A percentile compares a stretch with the other conserved stretches of the same genome.
These are phyloP conservation scores for Lucifuga dentata DNA, from an alignment of 2,113 vertebrate genomes.

Conservation along the genomic window DNA sequence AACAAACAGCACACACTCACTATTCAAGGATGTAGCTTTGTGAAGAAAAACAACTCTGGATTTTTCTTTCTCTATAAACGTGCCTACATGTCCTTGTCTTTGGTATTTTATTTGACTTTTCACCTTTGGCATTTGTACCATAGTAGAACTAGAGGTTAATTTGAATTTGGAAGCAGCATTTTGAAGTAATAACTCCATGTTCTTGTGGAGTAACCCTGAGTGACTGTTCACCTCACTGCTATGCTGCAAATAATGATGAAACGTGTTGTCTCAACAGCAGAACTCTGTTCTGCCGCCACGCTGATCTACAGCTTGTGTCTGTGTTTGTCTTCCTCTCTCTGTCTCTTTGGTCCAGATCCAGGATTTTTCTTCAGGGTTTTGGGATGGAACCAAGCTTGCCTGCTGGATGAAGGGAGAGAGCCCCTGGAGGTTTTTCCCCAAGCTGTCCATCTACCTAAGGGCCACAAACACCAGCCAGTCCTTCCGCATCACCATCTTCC, in stretches of 20 bases:
- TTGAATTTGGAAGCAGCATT: slow-evolving; percentile 47
- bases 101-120: slow-evolving; percentile 15
- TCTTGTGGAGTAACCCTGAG: slow-evolving; percentile 40
- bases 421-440: slow-evolving; percentile 94
- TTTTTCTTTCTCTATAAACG: neutral
- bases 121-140: slow-evolving; percentile 13
- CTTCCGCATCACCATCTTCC: slow-evolving; percentile 92
- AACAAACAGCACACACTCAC: slow-evolving; percentile 21
- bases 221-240: too few species aligned
- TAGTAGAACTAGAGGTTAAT: slow-evolving; percentile 54
- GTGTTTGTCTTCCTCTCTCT: neutral
- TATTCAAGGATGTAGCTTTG: slow-evolving; percentile 56
- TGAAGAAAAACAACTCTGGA: slow-evolving; percentile 29
- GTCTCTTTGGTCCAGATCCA: slow-evolving; percentile 83
- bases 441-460: slow-evolving; percentile 94
- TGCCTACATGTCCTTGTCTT: neutral
- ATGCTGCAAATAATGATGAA: too few species aligned
- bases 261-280: too few species aligned
- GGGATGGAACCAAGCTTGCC: slow-evolving; percentile 92
- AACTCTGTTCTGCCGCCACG: slow-evolving; percentile 25
- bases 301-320: slow-evolving; percentile 43
- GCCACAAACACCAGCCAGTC: slow-evolving; percentile 91
- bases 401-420: slow-evolving; percentile 92
- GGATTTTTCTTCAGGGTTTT: slow-evolving; percentile 93
- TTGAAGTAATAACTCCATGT: slow-evolving; percentile 31